Evolutionary conservation across 1,140 invertebrate species (phyloP).

Genomic region (Heliconius nattereri): DNA sequence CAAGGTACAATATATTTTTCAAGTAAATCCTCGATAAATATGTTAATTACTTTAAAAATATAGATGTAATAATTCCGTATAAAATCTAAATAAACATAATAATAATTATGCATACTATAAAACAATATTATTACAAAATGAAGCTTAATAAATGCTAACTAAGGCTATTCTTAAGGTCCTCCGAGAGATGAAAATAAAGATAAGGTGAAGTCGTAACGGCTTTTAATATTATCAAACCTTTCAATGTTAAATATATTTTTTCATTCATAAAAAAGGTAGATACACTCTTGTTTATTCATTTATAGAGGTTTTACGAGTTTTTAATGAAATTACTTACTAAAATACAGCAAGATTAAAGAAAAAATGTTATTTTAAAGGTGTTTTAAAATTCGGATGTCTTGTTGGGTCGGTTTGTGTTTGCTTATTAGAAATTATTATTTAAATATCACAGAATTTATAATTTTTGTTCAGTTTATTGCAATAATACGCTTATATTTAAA

Average conservation of each 20-base stretch:
- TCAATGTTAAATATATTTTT: constrained; percentile 12
- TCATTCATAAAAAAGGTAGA: constrained; percentile 13
- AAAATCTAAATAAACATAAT: not conserved
- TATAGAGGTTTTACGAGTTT: constrained; percentile 14
- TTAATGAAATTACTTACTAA: constrained; percentile 10
- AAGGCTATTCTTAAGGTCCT: not conserved
- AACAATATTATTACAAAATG: not conserved
- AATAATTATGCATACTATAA: not conserved
- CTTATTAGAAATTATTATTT: constrained; percentile 4
- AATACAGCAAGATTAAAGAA: not conserved
- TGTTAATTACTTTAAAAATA: too few relatives aligned
- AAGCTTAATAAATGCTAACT: not conserved
- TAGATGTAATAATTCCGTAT: too few relatives aligned
- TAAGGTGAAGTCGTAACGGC: not conserved
- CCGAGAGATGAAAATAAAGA: constrained; percentile 9
- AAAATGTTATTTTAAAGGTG: not conserved
- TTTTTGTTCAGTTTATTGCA: too few relatives aligned
- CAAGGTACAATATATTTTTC: too few relatives aligned
- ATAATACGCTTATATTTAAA: too few relatives aligned
- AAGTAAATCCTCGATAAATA: too few relatives aligned
- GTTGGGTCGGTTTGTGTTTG: not conserved
- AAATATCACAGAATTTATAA: not conserved
- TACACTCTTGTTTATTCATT: constrained; percentile 12
- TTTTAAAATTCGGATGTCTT: not conserved
- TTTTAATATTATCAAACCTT: constrained; percentile 11